phyloP scores from a whole-genome alignment of 1,140 invertebrate genomes.

The Coptotermes formosanus region DNA sequence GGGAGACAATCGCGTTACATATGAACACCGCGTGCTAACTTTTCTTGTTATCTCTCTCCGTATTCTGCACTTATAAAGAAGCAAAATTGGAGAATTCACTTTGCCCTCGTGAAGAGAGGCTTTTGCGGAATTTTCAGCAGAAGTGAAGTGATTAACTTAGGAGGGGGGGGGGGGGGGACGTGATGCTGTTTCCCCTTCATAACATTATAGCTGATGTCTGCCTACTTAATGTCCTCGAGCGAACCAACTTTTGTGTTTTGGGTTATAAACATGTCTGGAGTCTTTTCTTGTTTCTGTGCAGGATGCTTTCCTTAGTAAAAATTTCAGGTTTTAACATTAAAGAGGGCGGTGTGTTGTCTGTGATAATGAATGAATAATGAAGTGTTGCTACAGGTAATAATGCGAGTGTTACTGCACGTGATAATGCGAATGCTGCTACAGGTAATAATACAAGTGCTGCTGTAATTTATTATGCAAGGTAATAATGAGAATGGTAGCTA shows the following conservation, averaged over 20 bases:
- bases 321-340: not conserved
- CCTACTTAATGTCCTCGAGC: not conserved
- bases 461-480: not conserved
- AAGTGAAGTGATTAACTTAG: constrained; percentile 8
- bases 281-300: not conserved
- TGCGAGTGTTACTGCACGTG: not conserved
- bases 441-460: not conserved
- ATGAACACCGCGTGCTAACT: not conserved
- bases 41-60: not conserved
- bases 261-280: not conserved
- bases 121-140: not conserved
- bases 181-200: not conserved
- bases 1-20: not conserved
- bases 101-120: not conserved
- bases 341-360: not conserved
- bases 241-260: constrained; percentile 7
- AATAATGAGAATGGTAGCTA: not conserved
- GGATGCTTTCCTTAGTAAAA: not conserved
- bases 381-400: not conserved
- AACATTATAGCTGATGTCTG: not conserved
- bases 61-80: not conserved
- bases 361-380: too few relatives aligned
- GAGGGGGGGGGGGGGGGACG: not conserved
- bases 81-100: not conserved
- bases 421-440: too few relatives aligned